These are phyloP conservation scores for Cetoscarus ocellatus DNA, from an alignment of 2,797 vertebrate genomes.

Conservation along the genomic window DNA sequence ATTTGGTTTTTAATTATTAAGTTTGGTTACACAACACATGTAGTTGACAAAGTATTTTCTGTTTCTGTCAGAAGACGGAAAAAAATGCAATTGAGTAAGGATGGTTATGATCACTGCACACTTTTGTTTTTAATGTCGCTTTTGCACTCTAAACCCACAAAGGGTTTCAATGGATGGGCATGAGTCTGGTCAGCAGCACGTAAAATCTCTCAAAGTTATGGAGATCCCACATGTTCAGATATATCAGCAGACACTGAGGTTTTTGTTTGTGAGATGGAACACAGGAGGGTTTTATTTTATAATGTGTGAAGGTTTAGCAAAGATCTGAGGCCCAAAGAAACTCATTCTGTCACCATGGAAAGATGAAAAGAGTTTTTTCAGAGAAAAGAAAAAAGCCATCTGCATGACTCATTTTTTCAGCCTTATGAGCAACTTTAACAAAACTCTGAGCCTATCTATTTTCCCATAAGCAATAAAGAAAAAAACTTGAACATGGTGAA, in stretches of 20 bases:
- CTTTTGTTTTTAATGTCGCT: slow-evolving; percentile 79
- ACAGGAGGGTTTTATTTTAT: slow-evolving; percentile 59
- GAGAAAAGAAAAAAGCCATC: slow-evolving; percentile 54
- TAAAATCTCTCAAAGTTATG: slow-evolving; percentile 75
- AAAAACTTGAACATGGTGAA: slow-evolving; percentile 82
- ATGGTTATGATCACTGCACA: slow-evolving; percentile 55
- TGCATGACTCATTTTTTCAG: slow-evolving; percentile 66
- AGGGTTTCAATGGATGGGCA: slow-evolving; percentile 74
- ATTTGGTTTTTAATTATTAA: no score
- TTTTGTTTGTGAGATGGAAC: slow-evolving; percentile 31
- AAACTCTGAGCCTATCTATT: slow-evolving; percentile 73
- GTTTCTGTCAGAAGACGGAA: slow-evolving; percentile 25
- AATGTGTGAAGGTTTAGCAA: slow-evolving; percentile 71
- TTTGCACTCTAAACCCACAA: slow-evolving; percentile 69
- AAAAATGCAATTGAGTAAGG: slow-evolving; percentile 60
- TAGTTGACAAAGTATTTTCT: slow-evolving; percentile 70
- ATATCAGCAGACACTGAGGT: slow-evolving; percentile 48
- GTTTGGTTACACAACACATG: slow-evolving; percentile 43
- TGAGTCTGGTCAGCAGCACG: slow-evolving; percentile 65
- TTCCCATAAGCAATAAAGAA: slow-evolving; percentile 86
- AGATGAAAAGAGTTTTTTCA: slow-evolving; percentile 47
- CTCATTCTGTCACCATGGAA: slow-evolving; percentile 71
- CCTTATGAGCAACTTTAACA: slow-evolving; percentile 81
- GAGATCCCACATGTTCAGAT: slow-evolving; percentile 76
- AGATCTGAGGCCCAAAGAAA: slow-evolving; percentile 64